A percentile compares a stretch with the other conserved stretches of the same genome.
These are phyloP conservation scores for Gymnocypris eckloni DNA, from an alignment of 2,797 vertebrate species.

Conservation along the genomic window DNA sequence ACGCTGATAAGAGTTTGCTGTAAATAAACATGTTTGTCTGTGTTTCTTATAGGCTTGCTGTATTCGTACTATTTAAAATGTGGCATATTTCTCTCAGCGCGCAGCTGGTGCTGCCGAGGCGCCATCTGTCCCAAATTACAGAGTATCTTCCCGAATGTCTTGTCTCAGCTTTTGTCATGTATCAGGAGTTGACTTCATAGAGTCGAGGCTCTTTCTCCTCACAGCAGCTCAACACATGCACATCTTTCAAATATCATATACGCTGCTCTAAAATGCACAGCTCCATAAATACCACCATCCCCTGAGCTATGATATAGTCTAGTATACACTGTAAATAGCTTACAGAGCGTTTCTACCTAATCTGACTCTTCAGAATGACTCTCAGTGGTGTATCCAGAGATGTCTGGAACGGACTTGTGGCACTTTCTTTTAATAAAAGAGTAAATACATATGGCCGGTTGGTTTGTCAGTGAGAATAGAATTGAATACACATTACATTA, in stretches of 20 bases:
- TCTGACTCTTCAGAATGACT: not conserved
- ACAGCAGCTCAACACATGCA: slow-evolving; percentile 22
- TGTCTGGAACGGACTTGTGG: not conserved
- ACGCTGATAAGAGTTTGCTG: slow-evolving; percentile 36
- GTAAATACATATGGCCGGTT: not conserved
- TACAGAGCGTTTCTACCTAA: not conserved
- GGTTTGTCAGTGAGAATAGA: not conserved
- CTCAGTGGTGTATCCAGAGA: not conserved
- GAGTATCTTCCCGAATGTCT: slow-evolving; percentile 50
- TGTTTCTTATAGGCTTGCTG: slow-evolving; percentile 20
- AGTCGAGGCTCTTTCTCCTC: slow-evolving; percentile 47
- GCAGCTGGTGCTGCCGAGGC: slow-evolving; percentile 38
- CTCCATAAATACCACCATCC: slow-evolving; percentile 21
- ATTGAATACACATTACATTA: not conserved
- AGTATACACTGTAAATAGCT: not conserved
- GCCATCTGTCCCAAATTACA: slow-evolving; percentile 58
- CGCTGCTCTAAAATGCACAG: slow-evolving; percentile 44
- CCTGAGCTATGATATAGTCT: not conserved
- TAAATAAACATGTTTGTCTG: slow-evolving; percentile 49
- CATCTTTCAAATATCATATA: slow-evolving; percentile 48
- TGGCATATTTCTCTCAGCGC: slow-evolving; percentile 44
- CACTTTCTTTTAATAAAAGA: not conserved
- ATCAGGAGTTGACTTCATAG: slow-evolving; percentile 50
- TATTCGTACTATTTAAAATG: slow-evolving; percentile 20
- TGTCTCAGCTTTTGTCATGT: slow-evolving; percentile 59